Base-by-base conservation (phyloP, 2,888 invertebrate species). In the Tanytarsus gracilentus region DNA sequence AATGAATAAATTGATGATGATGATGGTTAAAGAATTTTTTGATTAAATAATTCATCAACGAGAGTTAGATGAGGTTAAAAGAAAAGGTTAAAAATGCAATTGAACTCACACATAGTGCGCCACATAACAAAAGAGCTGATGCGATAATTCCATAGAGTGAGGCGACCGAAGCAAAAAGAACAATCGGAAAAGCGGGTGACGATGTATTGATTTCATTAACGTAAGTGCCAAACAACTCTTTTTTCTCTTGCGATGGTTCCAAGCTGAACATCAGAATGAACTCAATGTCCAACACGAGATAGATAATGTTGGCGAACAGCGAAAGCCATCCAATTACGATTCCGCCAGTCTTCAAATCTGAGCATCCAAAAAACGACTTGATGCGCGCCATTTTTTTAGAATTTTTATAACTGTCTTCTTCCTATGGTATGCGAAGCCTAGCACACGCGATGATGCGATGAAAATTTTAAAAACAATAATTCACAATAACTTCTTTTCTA, bases 351-450 rank as follows among this genome's bases (percentile, higher is more conserved):
- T 55, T 55, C 40, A 55, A 40, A 55, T 55, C 55, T 14, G 25
- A 27, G 21, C 33, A 55, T 25, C 55, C 27, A 25, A 55, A 55
- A 26, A 55, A 55, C 27, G 55, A 18, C 33, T 55, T 55, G 33
- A 55, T 26, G 55, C 55, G 55, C 55, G 55, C 55, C 55, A 55
- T 55, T 55, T 55, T 55, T 21, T n/a, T n/a, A n/a, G 40, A 44
- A 44, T 11, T 33, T 33, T 5, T 44, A 23, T 44, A 18, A 23
- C 18, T 18, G 44, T 44, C 23, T 44, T 18, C 18, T 36, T 14
- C 36, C 16, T 36, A 36, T 36, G n/a, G 16, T 36, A 36, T 36
- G 14, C 16, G 16, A 30, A 23, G 18, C 23, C 7, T 7, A 44
- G 18, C 44, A 44, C 44, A 44, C 44, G 44, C 44, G 44, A 44